Base-by-base conservation (phyloP, 2,113 vertebrate species). In the Scalopus aquaticus region DNA sequence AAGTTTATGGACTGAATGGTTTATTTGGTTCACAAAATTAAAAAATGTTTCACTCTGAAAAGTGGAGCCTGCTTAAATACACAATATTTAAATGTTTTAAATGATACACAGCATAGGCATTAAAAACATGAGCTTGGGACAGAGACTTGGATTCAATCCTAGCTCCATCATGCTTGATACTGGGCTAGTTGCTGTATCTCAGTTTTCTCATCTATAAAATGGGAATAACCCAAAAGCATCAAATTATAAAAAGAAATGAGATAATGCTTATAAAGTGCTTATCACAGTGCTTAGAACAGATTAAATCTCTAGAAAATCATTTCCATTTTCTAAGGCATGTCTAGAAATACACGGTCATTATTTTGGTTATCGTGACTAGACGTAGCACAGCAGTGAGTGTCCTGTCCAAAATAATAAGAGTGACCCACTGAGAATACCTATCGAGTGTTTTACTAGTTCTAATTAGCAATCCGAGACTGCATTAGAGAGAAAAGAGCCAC, bases 401-500 rank as follows among this genome's bases (percentile, higher is more conserved):
- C 44, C 7, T 67, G 9, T 85, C 62, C 65, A 42, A 80, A 90
- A 69, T 22, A 42, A 1, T 58, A 67, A 17, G 0, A 42, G 6
- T 16, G 9, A 28, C 44, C 65, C 80, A 74, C 0, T 49, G 37
- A 51, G 49, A 32, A 86, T 6, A 30, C 19, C 37, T 17, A 19
- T 1, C 39, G 2, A 13, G 39, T 32, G 19, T 83, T 20, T 81
- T 10, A 49, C 9, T 4, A 28, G 9, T 24, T 70, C 32, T 9
- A 22, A 20, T 37, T 17, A 56, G 54, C 77, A 62, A 89, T 49
- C 35, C 30, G 24, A 91, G 85, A 28, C 28, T 30, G 1, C 42
- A 46, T n/a, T 1, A 83, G 85, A 92, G 37, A 92, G 39, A 11
- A 72, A 92, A 73, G 62, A 84, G 39, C 26, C 73, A 98, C 98